A percentile compares a stretch with the other conserved stretches of the same genome.
Conservation (phyloP, 2,888 invertebrate species). For the Osmoderma eremita region DNA sequence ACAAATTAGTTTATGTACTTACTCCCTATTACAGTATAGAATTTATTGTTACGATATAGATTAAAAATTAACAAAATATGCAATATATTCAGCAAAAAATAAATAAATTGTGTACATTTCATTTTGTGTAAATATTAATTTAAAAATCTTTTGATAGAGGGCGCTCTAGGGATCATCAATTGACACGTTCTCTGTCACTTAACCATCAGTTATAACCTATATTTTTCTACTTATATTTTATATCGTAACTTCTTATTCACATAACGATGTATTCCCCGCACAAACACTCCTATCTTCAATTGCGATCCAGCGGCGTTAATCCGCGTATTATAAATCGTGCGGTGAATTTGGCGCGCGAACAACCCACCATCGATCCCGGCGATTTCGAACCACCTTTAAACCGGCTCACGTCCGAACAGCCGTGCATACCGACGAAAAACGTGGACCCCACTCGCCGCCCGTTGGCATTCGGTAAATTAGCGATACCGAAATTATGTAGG, state of each 20-base stretch:
- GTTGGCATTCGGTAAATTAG: constrained; percentile 62
- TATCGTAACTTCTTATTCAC: background rate
- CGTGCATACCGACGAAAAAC: constrained; percentile 60
- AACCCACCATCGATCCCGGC: constrained; percentile 50
- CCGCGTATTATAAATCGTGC: constrained; percentile 60
- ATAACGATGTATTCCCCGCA: constrained; percentile 56
- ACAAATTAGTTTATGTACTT: too few species aligned
- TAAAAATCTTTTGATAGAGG: too few species aligned
- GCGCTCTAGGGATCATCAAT: too few species aligned
- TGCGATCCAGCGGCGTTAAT: constrained; percentile 53
- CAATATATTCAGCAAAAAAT: background rate
- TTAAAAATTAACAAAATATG: background rate
- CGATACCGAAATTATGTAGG: constrained; percentile 61
- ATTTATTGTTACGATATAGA: too few species aligned
- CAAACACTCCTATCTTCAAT: constrained; percentile 61
- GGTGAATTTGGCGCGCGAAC: constrained; percentile 50
- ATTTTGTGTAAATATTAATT: too few species aligned
- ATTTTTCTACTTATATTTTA: background rate
- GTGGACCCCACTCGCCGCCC: constrained; percentile 62
- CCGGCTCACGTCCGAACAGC: constrained; percentile 61
- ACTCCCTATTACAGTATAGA: too few species aligned
- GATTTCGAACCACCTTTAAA: constrained; percentile 58
- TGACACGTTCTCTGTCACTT: background rate
- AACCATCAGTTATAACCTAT: background rate
- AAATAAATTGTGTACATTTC: too few species aligned